Percentiles rank a stretch among this genome's conserved stretches.
These are phyloP conservation scores for Ctenopoma kingsleyae DNA, from an alignment of 2,797 vertebrate genomes.

Conservation along the genomic window DNA sequence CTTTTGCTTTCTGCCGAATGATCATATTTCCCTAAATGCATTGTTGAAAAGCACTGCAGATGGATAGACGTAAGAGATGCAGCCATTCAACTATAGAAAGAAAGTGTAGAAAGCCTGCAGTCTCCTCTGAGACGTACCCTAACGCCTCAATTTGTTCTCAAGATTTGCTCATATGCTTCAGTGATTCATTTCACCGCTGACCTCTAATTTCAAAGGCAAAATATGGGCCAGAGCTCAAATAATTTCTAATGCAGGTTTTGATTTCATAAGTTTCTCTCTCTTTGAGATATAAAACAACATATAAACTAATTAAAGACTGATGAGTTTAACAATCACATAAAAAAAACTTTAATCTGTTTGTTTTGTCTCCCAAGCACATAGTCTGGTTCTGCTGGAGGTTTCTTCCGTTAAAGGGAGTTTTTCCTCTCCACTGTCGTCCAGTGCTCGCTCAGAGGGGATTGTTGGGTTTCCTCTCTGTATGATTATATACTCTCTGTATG, in stretches of 20 bases:
- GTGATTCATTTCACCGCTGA: slow-evolving; percentile 30
- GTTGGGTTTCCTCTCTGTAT: too few species aligned
- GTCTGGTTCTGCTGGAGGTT: too few species aligned
- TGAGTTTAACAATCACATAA: slow-evolving; percentile 5
- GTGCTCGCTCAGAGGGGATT: too few species aligned
- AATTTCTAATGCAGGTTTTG: neutral
- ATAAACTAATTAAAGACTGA: neutral
- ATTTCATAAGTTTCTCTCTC: neutral
- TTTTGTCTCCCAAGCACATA: too few species aligned
- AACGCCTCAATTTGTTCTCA: slow-evolving; percentile 57
- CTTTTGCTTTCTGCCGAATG: neutral
- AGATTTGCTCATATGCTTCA: slow-evolving; percentile 23
- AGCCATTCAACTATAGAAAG: slow-evolving; percentile 50
- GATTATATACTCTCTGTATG: too few species aligned
- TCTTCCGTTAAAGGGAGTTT: too few species aligned
- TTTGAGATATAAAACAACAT: neutral
- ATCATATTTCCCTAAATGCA: slow-evolving; percentile 22
- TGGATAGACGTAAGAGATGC: slow-evolving; percentile 54
- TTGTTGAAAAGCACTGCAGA: slow-evolving; percentile 25
- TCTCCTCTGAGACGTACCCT: slow-evolving; percentile 53
- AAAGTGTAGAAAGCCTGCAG: slow-evolving; percentile 40
- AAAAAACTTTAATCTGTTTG: neutral
- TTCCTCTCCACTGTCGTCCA: too few species aligned
- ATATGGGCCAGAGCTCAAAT: slow-evolving; percentile 3
- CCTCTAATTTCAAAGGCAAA: slow-evolving; percentile 26